Evolutionary conservation across 2,113 vertebrate genomes (phyloP).

Genomic region (Nyctibius bracteatus): DNA sequence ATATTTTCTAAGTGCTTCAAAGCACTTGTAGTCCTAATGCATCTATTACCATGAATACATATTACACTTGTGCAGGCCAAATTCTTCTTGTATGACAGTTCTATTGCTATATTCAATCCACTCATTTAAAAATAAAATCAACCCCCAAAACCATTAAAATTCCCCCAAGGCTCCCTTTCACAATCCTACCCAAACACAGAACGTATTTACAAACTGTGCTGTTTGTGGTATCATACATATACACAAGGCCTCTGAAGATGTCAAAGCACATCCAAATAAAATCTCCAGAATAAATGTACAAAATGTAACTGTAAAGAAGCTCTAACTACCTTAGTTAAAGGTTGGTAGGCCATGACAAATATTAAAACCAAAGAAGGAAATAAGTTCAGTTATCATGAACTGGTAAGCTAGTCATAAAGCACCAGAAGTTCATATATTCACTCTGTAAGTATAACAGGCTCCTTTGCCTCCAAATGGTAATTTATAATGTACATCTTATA

Average conservation of each 20-base stretch:
- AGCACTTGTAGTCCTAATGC: not conserved
- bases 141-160: not conserved
- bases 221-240: not conserved
- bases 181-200: not conserved
- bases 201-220: not conserved
- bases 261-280: not conserved
- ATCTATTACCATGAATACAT: not conserved
- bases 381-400: not conserved
- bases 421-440: not conserved
- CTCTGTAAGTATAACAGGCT: conserved; percentile 1
- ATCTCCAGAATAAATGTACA: not conserved
- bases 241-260: not conserved
- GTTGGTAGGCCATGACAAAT: not conserved
- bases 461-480: not conserved
- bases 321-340: not conserved
- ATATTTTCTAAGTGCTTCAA: not conserved
- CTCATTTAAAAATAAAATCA: not conserved
- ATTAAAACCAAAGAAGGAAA: not conserved
- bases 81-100: not conserved
- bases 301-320: not conserved
- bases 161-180: not conserved
- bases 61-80: not conserved
- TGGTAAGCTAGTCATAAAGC: not conserved
- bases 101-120: not conserved
- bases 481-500: not conserved